Base-by-base conservation (phyloP, 2,888 invertebrate species). In the Tetragonisca angustula region DNA sequence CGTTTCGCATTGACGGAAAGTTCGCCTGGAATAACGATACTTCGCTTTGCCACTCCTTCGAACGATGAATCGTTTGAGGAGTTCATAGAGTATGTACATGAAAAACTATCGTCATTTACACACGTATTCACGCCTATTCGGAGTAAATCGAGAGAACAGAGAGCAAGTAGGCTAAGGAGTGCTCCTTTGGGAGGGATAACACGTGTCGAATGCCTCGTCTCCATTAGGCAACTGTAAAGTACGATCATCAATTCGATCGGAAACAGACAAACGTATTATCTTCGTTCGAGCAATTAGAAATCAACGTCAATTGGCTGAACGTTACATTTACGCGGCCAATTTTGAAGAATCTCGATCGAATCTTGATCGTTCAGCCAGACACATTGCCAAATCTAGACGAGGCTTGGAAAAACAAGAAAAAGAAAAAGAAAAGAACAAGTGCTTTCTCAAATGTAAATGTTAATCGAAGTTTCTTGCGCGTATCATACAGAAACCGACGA, bases 401-500 rank as follows among this genome's bases (percentile, higher is more conserved):
- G 36, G 36, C 36, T 36, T 36, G 9, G 6, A 5, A 9, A 36
- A 36, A 36, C 0, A 36, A 36, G 6, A 36, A 36, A 36, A 36
- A 36, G 32, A 70, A 32, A 70, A 3, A 68, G 21, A 3, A 27
- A 36, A 24, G 13, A 32, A 65, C n/a, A 74, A 78, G 62, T 68
- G 73, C 79, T 81, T 81, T 78, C 72, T 81, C 36, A 36, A 69
- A 4, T 61, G 5, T 36, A 36, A 70, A 70, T 62, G 9, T 24
- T 32, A 56, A 56, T 68, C 56, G 32, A 59, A 61, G 36, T 71
- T 61, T 68, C 68, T 64, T 56, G 50, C 59, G 68, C 79, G 68
- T 65, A 70, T 49, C 36, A 36, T 36, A 17, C 52, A 61, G 21
- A 9, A 19, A 70, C 65, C 70, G 21, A 36, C 32, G 70, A 65